Evolutionary conservation across 2,797 vertebrate species (phyloP).

Genomic region (Chromobotia macracanthus): DNA sequence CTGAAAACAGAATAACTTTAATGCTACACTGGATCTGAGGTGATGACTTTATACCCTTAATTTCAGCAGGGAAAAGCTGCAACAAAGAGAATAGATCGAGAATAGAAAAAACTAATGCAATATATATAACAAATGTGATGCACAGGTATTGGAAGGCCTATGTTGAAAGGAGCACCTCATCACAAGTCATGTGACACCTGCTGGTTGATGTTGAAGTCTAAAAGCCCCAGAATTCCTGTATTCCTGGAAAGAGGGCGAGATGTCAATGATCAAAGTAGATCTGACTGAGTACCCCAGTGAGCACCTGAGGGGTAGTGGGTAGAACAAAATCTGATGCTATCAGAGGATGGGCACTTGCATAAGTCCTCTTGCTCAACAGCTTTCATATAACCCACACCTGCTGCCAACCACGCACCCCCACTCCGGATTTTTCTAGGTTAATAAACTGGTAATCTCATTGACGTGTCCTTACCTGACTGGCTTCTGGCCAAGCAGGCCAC

Average conservation of each 20-base stretch:
- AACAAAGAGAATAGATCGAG: neutral
- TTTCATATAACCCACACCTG: neutral
- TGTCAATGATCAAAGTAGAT: conserved; percentile 27
- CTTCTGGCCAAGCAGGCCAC: conserved; percentile 10
- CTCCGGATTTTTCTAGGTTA: neutral
- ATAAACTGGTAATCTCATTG: neutral
- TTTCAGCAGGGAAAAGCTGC: neutral
- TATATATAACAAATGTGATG: neutral
- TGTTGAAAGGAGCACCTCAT: conserved; percentile 22
- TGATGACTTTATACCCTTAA: conserved; percentile 1
- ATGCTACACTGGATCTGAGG: neutral
- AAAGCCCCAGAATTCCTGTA: neutral
- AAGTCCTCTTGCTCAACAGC: neutral
- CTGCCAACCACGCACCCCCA: neutral
- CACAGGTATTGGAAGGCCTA: neutral
- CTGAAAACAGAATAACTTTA: neutral
- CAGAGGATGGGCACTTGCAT: neutral
- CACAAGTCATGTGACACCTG: conserved; percentile 10
- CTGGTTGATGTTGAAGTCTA: conserved; percentile 11
- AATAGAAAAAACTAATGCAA: conserved; percentile 18
- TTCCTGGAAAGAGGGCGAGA: neutral
- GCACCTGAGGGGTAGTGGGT: neutral
- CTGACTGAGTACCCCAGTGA: neutral
- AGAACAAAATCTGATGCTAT: neutral
- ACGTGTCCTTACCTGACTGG: neutral